These are phyloP conservation scores for Eupsilia transversa DNA, from an alignment of 2,888 invertebrate species.

Conservation along the genomic window DNA sequence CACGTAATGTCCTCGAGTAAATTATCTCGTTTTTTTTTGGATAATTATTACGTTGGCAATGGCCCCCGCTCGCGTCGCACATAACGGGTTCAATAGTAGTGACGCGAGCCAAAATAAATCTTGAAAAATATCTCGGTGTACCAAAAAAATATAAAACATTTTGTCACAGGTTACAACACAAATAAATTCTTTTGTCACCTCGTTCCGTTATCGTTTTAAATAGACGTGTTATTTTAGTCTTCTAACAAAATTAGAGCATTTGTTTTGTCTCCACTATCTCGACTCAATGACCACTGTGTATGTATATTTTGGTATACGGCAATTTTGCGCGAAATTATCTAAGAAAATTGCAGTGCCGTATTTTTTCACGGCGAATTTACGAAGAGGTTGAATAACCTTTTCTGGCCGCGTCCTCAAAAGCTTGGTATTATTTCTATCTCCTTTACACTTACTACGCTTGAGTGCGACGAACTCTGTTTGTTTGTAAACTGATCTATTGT, in stretches of 20 bases:
- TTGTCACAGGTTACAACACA: constrained; percentile 30
- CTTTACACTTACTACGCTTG: constrained; percentile 68
- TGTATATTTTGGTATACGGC: constrained; percentile 41
- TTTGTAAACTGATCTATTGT: constrained; percentile 82
- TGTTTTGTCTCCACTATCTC: constrained; percentile 13
- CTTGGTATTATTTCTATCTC: constrained; percentile 73
- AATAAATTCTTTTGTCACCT: constrained; percentile 53
- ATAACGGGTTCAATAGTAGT: constrained; percentile 21
- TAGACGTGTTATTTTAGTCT: constrained; percentile 21
- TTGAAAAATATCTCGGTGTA: neutral
- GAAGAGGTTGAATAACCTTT: constrained; percentile 85
- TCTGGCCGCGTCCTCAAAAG: constrained; percentile 75
- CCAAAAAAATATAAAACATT: constrained; percentile 8
- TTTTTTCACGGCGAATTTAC: constrained; percentile 77
- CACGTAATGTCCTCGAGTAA: neutral
- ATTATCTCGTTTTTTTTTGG: constrained; percentile 8
- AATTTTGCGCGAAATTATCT: constrained; percentile 69
- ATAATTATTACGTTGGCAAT: constrained; percentile 19
- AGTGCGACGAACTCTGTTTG: constrained; percentile 81
- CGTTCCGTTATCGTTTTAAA: constrained; percentile 35
- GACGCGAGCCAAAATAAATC: constrained; percentile 17
- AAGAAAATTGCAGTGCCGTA: constrained; percentile 77
- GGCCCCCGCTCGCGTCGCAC: neutral
- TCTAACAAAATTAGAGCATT: constrained; percentile 15
- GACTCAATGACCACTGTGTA: constrained; percentile 19